phyloP scores from a whole-genome alignment of 2,888 invertebrate species.

The Helicoverpa assulta region DNA sequence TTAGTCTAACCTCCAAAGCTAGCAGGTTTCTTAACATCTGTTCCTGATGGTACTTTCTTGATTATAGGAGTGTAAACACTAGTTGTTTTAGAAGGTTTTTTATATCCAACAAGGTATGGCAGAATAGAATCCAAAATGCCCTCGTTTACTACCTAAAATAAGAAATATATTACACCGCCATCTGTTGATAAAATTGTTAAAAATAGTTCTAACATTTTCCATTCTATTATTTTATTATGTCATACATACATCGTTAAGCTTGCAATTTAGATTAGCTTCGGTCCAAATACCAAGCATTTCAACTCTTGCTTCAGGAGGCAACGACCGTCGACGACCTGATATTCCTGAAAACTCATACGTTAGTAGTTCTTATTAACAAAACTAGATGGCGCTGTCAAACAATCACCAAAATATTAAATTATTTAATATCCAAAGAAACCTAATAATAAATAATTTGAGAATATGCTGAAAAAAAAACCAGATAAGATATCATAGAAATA shows the following conservation, averaged over 20 bases:
- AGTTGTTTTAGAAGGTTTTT: slow-evolving; percentile 89
- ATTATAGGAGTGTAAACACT: slow-evolving; percentile 89
- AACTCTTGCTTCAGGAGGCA: slow-evolving; percentile 79
- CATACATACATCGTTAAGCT: slow-evolving; percentile 85
- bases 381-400: slow-evolving; percentile 61
- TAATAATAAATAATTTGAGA: too few relatives aligned
- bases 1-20: slow-evolving; percentile 85
- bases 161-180: slow-evolving; percentile 59
- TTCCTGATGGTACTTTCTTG: slow-evolving; percentile 82
- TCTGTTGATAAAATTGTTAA: slow-evolving; percentile 66
- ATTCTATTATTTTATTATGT: neutral
- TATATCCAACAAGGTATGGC: slow-evolving; percentile 92
- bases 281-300: slow-evolving; percentile 89
- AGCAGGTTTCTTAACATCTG: slow-evolving; percentile 87
- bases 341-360: slow-evolving; percentile 67
- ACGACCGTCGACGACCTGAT: slow-evolving; percentile 68
- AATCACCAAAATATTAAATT: too few relatives aligned
- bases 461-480: too few relatives aligned
- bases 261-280: slow-evolving; percentile 87
- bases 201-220: neutral
- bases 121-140: slow-evolving; percentile 95
- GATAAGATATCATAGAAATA: too few relatives aligned
- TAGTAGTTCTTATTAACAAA: neutral
- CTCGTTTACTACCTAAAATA: slow-evolving; percentile 93
- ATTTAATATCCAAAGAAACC: too few relatives aligned